Evolutionary conservation across 1,140 invertebrate species (phyloP).

Genomic region (Spodoptera frugiperda): DNA sequence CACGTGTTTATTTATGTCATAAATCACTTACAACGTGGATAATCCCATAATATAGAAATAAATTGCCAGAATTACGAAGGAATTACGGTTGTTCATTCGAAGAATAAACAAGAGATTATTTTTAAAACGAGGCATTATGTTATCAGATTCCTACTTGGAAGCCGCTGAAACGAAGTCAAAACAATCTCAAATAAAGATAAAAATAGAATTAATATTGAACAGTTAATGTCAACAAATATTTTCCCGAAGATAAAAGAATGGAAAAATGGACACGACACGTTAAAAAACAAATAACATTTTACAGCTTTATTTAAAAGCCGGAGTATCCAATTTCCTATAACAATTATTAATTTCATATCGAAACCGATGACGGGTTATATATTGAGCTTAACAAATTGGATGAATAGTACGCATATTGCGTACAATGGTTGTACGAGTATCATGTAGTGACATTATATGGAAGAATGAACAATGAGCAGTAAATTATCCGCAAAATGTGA

Average conservation of each 20-base stretch:
- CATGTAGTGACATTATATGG: too few species aligned
- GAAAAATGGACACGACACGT: not conserved
- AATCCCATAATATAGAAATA: not conserved
- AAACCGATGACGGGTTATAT: not conserved
- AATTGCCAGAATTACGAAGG: not conserved
- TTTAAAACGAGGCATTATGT: not conserved
- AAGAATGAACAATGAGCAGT: too few species aligned
- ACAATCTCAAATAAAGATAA: not conserved
- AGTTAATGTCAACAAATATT: not conserved
- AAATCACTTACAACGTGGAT: not conserved
- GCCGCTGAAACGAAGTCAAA: not conserved
- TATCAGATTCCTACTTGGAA: not conserved
- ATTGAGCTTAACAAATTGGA: not conserved
- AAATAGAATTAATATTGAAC: not conserved
- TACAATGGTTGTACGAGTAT: too few species aligned
- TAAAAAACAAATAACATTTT: not conserved
- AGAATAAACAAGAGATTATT: not conserved
- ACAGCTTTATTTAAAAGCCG: not conserved
- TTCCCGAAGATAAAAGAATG: not conserved
- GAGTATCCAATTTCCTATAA: slow-evolving; percentile 10
- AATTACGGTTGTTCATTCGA: not conserved
- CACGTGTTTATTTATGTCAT: not conserved
- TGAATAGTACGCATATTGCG: not conserved
- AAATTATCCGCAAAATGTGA: too few species aligned
- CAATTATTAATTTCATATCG: not conserved